Evolutionary conservation across 2,888 invertebrate genomes (phyloP).

Genomic region (Brachylomia viminalis): DNA sequence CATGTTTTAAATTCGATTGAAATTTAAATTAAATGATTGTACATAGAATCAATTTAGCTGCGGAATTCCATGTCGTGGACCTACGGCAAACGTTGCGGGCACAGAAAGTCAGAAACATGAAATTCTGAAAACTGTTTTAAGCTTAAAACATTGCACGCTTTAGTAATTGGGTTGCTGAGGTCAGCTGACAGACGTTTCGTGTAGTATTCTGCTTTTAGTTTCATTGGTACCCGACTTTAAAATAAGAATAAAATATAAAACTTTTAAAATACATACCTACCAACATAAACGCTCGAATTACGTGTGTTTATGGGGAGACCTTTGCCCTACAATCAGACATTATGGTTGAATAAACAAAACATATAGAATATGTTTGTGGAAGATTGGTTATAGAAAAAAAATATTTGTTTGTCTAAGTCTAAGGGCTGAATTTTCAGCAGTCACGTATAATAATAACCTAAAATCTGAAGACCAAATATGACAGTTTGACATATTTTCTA

Average conservation of each 20-base stretch:
- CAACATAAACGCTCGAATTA: neutral
- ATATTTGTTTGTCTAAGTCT: neutral
- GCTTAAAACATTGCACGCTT: conserved; percentile 36
- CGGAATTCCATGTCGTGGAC: neutral
- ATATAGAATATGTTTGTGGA: neutral
- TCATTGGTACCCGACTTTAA: neutral
- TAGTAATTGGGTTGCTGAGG: conserved; percentile 39
- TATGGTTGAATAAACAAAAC: neutral
- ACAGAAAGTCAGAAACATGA: conserved; percentile 4
- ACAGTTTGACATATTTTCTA: no score
- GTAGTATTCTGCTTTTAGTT: conserved; percentile 7
- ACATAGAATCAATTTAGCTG: neutral
- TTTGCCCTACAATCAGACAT: neutral
- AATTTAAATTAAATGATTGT: conserved; percentile 1
- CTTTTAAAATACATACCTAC: neutral
- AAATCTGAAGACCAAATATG: no score
- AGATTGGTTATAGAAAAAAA: neutral
- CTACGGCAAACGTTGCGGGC: conserved; percentile 4
- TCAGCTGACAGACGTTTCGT: conserved; percentile 27
- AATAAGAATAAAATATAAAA: neutral
- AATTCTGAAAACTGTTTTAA: conserved; percentile 17
- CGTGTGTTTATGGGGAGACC: neutral
- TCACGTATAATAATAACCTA: no score
- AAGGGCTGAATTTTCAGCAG: no score
- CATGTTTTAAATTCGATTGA: conserved; percentile 10